Conservation (phyloP, 2,888 invertebrate species). For the Tuberolachnus salignus region DNA sequence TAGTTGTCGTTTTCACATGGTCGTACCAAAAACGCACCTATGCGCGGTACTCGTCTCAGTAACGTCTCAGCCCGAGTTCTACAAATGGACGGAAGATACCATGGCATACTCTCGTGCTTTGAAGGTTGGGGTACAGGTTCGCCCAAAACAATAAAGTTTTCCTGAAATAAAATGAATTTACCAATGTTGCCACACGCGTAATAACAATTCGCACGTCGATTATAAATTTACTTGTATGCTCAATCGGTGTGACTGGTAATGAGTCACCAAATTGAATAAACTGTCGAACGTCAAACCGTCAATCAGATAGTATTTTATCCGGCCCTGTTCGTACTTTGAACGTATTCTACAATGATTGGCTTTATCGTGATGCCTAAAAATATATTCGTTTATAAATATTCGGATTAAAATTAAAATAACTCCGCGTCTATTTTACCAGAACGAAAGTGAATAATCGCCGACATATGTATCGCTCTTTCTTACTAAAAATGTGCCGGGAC, state of each 20-base stretch:
- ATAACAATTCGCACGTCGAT: background rate
- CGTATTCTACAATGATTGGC: constrained; percentile 93
- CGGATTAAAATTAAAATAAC: constrained; percentile 14
- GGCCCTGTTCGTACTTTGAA: constrained; percentile 84
- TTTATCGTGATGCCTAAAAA: constrained; percentile 73
- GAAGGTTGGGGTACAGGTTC: constrained; percentile 95
- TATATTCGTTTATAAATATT: constrained; percentile 49
- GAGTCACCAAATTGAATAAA: constrained; percentile 86
- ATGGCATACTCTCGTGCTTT: constrained; percentile 90
- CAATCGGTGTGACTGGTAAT: constrained; percentile 85
- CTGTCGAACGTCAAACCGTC: constrained; percentile 89
- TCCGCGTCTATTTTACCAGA: constrained; percentile 72
- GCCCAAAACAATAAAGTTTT: constrained; percentile 84
- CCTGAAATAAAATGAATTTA: constrained; percentile 64
- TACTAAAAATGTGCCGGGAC: constrained; percentile 91
- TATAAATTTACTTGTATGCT: constrained; percentile 73
- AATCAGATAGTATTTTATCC: constrained; percentile 87
- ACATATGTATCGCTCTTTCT: constrained; percentile 94
- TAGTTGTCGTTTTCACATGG: constrained; percentile 85
- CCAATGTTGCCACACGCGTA: background rate
- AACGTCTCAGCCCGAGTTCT: constrained; percentile 87
- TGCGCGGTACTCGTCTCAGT: constrained; percentile 79
- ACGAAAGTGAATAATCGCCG: constrained; percentile 93
- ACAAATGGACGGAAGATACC: constrained; percentile 86
- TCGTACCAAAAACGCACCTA: constrained; percentile 94